A percentile compares a stretch with the other conserved stretches of the same genome.
phyloP scores from a whole-genome alignment of 2,888 invertebrate genomes.

The Agrochola macilenta region DNA sequence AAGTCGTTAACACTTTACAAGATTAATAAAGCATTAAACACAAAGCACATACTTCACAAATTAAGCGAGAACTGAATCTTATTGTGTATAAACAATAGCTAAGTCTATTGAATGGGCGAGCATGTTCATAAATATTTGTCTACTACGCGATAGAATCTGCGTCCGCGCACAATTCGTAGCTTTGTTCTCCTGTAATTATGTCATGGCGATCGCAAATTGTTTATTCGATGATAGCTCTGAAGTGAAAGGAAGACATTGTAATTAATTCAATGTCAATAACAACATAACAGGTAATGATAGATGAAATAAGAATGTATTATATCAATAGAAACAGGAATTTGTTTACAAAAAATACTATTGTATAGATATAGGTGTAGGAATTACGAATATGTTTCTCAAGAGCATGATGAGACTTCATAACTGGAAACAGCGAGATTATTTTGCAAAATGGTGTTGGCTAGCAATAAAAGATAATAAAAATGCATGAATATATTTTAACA shows the following conservation, averaged over 20 bases:
- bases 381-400: slow-evolving; percentile 8
- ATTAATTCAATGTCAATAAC: slow-evolving; percentile 56
- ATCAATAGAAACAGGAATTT: slow-evolving; percentile 12
- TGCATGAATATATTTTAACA: neutral
- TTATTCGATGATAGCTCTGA: slow-evolving; percentile 33
- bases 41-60: slow-evolving; percentile 49
- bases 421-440: neutral
- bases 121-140: slow-evolving; percentile 63
- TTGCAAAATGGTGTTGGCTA: neutral
- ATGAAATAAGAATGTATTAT: slow-evolving; percentile 9
- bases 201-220: slow-evolving; percentile 64
- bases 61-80: slow-evolving; percentile 56
- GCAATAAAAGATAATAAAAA: neutral
- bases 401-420: neutral
- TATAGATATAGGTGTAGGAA: neutral
- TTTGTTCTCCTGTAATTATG: slow-evolving; percentile 64
- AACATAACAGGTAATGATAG: slow-evolving; percentile 22
- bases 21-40: slow-evolving; percentile 50
- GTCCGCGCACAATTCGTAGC: slow-evolving; percentile 45
- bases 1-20: slow-evolving; percentile 4
- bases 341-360: slow-evolving; percentile 10
- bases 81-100: slow-evolving; percentile 64
- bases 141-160: slow-evolving; percentile 53
- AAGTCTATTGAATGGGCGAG: slow-evolving; percentile 57
- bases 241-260: slow-evolving; percentile 55